Evolutionary conservation across 2,113 vertebrate species (phyloP).

Genomic region (Turnix velox): DNA sequence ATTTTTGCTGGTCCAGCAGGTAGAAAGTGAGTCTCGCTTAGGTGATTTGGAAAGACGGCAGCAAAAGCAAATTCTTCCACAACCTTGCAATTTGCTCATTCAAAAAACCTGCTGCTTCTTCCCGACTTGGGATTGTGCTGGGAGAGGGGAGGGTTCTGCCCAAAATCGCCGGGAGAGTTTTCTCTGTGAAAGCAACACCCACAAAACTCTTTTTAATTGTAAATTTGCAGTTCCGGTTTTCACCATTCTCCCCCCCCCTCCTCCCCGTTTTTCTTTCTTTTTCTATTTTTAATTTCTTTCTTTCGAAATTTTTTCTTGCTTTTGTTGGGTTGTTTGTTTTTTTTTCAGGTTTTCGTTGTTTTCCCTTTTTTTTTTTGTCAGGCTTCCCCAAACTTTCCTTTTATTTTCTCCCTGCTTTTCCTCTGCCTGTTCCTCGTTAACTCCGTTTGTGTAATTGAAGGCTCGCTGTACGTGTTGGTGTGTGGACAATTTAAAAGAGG

Average conservation of each 20-base stretch:
- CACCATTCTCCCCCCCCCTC: no score
- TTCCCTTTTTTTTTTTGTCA: conserved; percentile 4
- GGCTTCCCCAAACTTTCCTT: not conserved
- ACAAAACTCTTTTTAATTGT: not conserved
- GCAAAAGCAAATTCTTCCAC: not conserved
- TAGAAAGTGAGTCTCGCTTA: not conserved
- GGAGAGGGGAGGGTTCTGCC: not conserved
- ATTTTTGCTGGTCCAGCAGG: not conserved
- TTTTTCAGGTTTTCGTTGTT: rapidly evolving
- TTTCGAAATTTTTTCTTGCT: not conserved
- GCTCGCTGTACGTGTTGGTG: not conserved
- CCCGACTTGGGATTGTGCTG: not conserved
- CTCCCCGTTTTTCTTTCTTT: not conserved
- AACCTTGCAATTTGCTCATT: not conserved
- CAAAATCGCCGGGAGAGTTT: not conserved
- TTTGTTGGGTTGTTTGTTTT: no score
- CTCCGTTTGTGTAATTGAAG: not conserved
- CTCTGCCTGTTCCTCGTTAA: conserved; percentile 15
- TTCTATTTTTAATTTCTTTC: not conserved
- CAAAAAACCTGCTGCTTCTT: not conserved
- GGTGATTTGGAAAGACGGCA: not conserved
- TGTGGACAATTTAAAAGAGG: not conserved
- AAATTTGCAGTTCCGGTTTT: not conserved
- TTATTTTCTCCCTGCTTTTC: not conserved
- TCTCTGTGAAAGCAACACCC: not conserved